Base-by-base conservation (phyloP, 2,113 vertebrate species). In the Athene noctua region DNA sequence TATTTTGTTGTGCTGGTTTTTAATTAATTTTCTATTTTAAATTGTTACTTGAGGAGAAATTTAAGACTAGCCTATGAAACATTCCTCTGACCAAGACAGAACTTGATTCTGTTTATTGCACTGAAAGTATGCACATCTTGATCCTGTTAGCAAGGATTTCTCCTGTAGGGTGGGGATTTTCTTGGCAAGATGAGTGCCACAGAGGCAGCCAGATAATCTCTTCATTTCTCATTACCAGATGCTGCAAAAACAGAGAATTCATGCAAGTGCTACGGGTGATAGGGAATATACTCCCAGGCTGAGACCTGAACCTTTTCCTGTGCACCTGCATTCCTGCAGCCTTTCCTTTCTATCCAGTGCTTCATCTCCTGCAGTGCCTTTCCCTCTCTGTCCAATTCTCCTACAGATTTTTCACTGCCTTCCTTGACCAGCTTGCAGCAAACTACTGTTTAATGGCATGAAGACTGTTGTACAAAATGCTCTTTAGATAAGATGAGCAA, bases 181-280 rank as follows among this genome's bases (percentile, higher is more conserved):
- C 87, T 94, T 97, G 86, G 94, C 95, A 86, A 91, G 86, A 91
- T 67, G 68, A 92, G 36, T 44, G 5, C 82, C 65, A 22, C 27
- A 59, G 94, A 96, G 94, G 86, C 91, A 95, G 89, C 90, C 85
- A 96, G 90, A 96, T 95, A 87, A 91, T 95, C 75, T 72, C 59
- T 92, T 94, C 68, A 30, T 86, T 95, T 96, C 90, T 96, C 58
- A 88, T 87, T 92, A 95, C 59, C 97, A 97, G 97, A 97, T 97
- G 96, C 79, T 72, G 49, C 40, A 74, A 93, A 85, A 96, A 17
- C 57, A 77, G 80, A 61, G 65, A 75, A 90, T 91, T 96, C 70
- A 44, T 75, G 7, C 57, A 73, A 94, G 47, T 84, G 51, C 73
- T 71, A 7, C 4, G 21, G 16, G 57, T 81, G 32, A 66, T 75